Conservation (phyloP, 2,113 vertebrate genomes). For the Lophura nycthemera region DNA sequence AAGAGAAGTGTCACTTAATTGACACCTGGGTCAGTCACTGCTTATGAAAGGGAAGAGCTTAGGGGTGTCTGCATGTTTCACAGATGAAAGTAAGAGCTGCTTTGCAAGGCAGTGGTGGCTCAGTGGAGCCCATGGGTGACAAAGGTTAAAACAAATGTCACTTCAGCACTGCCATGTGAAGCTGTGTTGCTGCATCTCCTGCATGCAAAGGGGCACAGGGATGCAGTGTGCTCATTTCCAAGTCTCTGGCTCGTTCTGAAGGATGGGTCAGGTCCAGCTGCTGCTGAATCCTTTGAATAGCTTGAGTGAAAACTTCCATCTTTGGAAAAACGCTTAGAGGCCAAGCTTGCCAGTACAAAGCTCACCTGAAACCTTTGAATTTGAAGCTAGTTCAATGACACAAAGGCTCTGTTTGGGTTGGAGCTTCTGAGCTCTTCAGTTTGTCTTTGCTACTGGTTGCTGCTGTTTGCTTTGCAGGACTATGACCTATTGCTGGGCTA, state of each 20-base stretch:
- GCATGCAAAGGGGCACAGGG: not conserved
- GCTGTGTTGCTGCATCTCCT: accelerated
- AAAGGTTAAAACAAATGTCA: not conserved
- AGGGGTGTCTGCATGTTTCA: not conserved
- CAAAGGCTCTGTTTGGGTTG: not conserved
- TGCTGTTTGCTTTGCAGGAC: not conserved
- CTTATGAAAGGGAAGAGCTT: not conserved
- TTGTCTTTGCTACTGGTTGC: not conserved
- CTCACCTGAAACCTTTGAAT: too few relatives aligned
- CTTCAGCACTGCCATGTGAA: accelerated
- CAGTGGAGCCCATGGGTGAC: not conserved
- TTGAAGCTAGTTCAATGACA: not conserved
- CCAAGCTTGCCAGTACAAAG: accelerated
- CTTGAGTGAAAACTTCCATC: accelerated
- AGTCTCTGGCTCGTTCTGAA: accelerated
- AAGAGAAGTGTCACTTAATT: too few relatives aligned
- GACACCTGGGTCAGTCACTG: not conserved
- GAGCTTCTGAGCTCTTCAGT: not conserved
- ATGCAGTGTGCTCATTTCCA: accelerated
- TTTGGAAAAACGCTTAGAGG: not conserved
- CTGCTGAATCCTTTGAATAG: not conserved
- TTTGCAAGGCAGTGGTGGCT: not conserved
- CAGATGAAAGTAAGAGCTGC: not conserved
- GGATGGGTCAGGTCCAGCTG: not conserved
- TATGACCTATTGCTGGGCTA: not conserved